A percentile compares a stretch with the other conserved stretches of the same genome.
Conservation (phyloP, 2,113 vertebrate genomes). For the Dendropsophus ebraccatus region DNA sequence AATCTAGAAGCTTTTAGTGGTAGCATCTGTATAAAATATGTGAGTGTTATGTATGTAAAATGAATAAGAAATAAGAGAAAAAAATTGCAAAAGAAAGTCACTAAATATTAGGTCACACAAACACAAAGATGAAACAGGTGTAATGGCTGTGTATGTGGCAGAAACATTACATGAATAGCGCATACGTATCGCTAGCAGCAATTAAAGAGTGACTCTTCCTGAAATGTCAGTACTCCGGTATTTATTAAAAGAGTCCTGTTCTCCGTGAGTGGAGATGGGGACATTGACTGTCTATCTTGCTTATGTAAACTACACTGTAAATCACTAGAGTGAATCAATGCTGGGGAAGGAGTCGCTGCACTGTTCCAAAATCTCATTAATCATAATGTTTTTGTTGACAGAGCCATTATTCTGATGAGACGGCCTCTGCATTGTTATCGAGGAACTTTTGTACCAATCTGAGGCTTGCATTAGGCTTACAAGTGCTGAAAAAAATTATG, state of each 20-base stretch:
- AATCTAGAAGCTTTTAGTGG: too few species aligned
- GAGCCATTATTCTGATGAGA: constrained; percentile 53
- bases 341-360: constrained; percentile 18
- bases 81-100: too few species aligned
- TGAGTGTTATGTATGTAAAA: too few species aligned
- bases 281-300: constrained; percentile 18
- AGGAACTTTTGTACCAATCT: constrained; percentile 52
- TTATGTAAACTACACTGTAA: constrained; percentile 54
- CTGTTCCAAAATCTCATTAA: constrained; percentile 53
- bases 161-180: neutral
- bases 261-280: constrained; percentile 4
- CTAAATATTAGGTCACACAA: too few species aligned
- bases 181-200: neutral
- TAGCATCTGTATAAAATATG: too few species aligned
- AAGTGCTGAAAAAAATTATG: constrained; percentile 31
- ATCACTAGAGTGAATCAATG: constrained; percentile 48
- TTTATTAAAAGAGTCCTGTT: constrained; percentile 24
- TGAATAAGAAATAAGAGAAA: too few species aligned
- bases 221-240: neutral
- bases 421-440: constrained; percentile 44
- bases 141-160: neutral
- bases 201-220: constrained; percentile 18
- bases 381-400: constrained; percentile 56
- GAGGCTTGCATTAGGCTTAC: constrained; percentile 29
- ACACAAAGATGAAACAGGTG: neutral